phyloP scores from a whole-genome alignment of 2,888 invertebrate species.

The Silvanus unidentatus region DNA sequence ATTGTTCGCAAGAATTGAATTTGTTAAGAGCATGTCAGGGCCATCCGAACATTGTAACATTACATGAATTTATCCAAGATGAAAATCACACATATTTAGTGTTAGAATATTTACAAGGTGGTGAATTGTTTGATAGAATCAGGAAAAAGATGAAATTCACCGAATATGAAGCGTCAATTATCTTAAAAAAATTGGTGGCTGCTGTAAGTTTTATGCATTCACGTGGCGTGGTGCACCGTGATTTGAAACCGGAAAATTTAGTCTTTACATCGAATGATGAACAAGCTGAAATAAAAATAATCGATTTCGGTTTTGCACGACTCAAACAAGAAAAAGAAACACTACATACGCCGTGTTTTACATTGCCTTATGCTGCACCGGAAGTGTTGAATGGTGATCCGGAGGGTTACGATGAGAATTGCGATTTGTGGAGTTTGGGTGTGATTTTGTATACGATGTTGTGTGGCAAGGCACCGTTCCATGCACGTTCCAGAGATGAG shows the following conservation, averaged over 20 bases:
- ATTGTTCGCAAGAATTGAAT: constrained; percentile 69
- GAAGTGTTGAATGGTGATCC: constrained; percentile 68
- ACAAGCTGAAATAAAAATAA: constrained; percentile 68
- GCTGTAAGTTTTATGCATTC: constrained; percentile 84
- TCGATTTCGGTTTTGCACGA: constrained; percentile 96
- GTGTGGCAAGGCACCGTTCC: constrained; percentile 84
- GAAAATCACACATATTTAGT: constrained; percentile 82
- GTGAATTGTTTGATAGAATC: constrained; percentile 70
- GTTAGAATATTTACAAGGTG: constrained; percentile 77
- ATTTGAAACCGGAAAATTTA: constrained; percentile 88
- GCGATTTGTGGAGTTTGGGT: constrained; percentile 95
- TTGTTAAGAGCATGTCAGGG: constrained; percentile 79
- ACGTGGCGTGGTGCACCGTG: constrained; percentile 81
- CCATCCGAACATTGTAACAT: constrained; percentile 78
- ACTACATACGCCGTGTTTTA: constrained; percentile 85
- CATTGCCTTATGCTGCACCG: constrained; percentile 91
- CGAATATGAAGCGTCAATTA: constrained; percentile 71
- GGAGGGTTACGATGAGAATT: constrained; percentile 82
- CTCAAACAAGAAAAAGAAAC: constrained; percentile 57
- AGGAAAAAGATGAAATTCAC: constrained; percentile 61
- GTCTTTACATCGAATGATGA: constrained; percentile 57
- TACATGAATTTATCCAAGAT: constrained; percentile 81
- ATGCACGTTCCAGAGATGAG: constrained; percentile 61
- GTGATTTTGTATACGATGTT: constrained; percentile 73
- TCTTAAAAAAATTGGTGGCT: constrained; percentile 75